These are phyloP conservation scores for Colistium nudipinnis DNA, from an alignment of 2,113 vertebrate species.

Conservation along the genomic window DNA sequence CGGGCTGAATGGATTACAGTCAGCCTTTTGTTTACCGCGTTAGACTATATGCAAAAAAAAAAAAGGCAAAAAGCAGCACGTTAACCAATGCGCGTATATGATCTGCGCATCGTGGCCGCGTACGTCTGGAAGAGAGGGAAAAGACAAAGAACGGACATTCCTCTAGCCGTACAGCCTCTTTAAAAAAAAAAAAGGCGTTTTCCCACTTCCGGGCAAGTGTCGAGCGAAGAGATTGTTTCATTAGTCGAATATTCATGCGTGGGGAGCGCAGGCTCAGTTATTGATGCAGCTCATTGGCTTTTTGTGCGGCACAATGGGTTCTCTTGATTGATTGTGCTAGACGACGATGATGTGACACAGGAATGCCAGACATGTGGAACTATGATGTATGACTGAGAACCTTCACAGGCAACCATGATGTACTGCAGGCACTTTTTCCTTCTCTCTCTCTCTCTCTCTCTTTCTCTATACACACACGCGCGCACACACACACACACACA, in stretches of 20 bases:
- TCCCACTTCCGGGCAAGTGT: constrained; percentile 22
- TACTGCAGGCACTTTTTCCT: background rate
- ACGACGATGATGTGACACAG: constrained; percentile 64
- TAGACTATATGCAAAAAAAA: constrained; percentile 41
- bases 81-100: constrained; percentile 26
- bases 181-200: too few relatives aligned
- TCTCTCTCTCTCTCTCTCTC: background rate
- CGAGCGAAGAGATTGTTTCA: constrained; percentile 64
- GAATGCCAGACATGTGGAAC: constrained; percentile 62
- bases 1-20: constrained; percentile 50
- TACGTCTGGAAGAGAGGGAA: constrained; percentile 12
- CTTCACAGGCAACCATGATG: too few relatives aligned
- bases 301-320: constrained; percentile 70
- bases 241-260: constrained; percentile 66
- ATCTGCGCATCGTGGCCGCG: constrained; percentile 1
- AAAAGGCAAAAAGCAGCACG: constrained; percentile 43
- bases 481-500: background rate
- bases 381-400: too few relatives aligned
- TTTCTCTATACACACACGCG: background rate
- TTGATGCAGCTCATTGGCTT: constrained; percentile 74
- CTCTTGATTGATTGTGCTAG: constrained; percentile 67
- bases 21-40: constrained; percentile 52
- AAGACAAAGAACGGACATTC: constrained; percentile 22
- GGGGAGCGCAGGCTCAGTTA: constrained; percentile 62
- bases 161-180: constrained; percentile 1